Evolutionary conservation across 2,113 vertebrate genomes (phyloP).

Genomic region (Rhegmatorhina hoffmannsi): DNA sequence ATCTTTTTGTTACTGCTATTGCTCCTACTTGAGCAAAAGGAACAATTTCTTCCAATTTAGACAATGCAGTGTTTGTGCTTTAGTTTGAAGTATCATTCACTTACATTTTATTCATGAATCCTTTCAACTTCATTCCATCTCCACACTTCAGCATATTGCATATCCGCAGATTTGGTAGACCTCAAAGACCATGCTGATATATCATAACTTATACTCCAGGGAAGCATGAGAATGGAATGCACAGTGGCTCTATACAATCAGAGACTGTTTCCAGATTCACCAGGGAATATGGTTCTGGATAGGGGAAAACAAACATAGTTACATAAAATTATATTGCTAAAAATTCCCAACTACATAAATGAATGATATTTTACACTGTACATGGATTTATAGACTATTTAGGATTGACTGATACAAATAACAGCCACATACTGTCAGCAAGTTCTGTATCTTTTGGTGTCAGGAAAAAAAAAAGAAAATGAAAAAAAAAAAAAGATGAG

Average conservation of each 20-base stretch:
- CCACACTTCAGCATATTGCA: background rate
- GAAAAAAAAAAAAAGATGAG: background rate
- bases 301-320: constrained; percentile 58
- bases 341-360: constrained; percentile 70
- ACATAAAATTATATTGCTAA: constrained; percentile 58
- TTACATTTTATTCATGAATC: constrained; percentile 53
- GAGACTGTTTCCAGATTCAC: background rate
- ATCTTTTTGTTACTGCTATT: background rate
- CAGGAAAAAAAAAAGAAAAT: constrained; percentile 58
- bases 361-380: constrained; percentile 31
- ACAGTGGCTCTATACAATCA: background rate
- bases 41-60: constrained; percentile 51
- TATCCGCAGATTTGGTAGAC: background rate
- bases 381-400: constrained; percentile 63
- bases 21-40: constrained; percentile 33
- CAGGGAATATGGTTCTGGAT: background rate
- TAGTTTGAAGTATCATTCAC: constrained; percentile 36
- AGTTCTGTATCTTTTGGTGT: constrained; percentile 59
- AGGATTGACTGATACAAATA: constrained; percentile 51
- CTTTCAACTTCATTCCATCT: constrained; percentile 43
- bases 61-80: constrained; percentile 5
- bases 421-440: constrained; percentile 52
- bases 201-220: constrained; percentile 40
- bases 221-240: background rate
- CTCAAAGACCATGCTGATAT: constrained; percentile 49